Evolutionary conservation across 2,888 invertebrate species (phyloP).

Genomic region (Tetanocera ferruginea): DNA sequence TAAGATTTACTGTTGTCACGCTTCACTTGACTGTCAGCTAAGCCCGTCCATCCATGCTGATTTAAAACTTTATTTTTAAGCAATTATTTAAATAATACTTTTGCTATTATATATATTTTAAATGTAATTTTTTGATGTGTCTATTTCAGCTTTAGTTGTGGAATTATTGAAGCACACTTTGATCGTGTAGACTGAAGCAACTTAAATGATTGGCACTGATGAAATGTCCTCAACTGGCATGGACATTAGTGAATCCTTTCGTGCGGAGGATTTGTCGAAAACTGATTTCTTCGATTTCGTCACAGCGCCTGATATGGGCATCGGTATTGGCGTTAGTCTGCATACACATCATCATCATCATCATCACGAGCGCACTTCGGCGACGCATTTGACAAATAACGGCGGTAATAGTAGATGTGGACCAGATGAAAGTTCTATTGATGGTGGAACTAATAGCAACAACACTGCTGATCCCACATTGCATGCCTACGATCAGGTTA

Average conservation of each 20-base stretch:
- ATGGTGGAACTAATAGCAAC: constrained; percentile 43
- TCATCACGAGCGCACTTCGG: constrained; percentile 56
- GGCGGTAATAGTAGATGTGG: constrained; percentile 51
- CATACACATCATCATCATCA: constrained; percentile 58
- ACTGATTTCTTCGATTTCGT: constrained; percentile 93
- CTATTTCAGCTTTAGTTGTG: constrained; percentile 24
- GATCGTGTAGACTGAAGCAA: background rate
- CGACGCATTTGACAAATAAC: constrained; percentile 56
- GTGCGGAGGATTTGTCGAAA: constrained; percentile 86
- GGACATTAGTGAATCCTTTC: constrained; percentile 87
- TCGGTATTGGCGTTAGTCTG: constrained; percentile 65
- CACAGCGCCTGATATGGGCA: constrained; percentile 80
- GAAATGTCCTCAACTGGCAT: constrained; percentile 73
- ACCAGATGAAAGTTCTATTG: constrained; percentile 45
- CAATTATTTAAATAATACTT: background rate
- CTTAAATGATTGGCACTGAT: constrained; percentile 68
- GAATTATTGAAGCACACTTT: background rate
- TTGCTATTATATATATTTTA: background rate
- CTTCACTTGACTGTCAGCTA: background rate
- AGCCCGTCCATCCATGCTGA: background rate
- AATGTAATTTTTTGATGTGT: constrained; percentile 21
- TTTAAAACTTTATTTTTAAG: background rate
- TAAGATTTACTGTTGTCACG: background rate
- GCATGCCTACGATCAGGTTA: constrained; percentile 69
- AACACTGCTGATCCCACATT: constrained; percentile 65